Conservation (phyloP, 2,797 vertebrate genomes). For the Rousettus madagascariensis region DNA sequence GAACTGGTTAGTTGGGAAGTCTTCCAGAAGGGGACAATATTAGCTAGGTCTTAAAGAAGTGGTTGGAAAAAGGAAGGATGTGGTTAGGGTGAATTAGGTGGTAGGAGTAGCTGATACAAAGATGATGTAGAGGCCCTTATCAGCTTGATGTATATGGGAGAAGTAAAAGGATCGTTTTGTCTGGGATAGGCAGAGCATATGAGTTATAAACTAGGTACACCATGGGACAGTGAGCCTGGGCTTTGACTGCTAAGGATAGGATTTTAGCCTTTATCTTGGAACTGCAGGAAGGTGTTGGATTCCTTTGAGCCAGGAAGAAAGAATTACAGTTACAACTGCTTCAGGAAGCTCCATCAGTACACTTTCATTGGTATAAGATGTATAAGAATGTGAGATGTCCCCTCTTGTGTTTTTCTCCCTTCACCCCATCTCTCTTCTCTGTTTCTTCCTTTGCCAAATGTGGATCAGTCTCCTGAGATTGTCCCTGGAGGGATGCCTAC, state of each 20-base stretch:
- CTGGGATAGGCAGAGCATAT: background rate
- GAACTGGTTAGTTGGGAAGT: background rate
- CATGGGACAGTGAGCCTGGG: background rate
- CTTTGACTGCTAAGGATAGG: background rate
- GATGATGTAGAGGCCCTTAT: background rate
- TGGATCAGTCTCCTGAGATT: background rate
- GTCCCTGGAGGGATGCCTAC: background rate
- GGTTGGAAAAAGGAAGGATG: constrained; percentile 53
- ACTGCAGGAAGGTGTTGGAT: background rate
- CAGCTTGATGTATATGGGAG: background rate
- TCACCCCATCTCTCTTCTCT: background rate
- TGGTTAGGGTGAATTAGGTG: background rate
- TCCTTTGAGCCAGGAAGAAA: background rate
- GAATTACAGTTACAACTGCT: background rate
- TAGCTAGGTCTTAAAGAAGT: constrained; percentile 17
- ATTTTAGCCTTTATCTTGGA: background rate
- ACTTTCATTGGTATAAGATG: background rate
- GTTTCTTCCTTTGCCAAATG: background rate
- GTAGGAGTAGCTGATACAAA: background rate
- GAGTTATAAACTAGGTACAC: background rate
- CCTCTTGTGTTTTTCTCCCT: background rate
- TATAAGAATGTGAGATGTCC: background rate
- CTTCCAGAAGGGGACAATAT: background rate
- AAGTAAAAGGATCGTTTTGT: background rate
- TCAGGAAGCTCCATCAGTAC: background rate